A percentile compares a stretch with the other conserved stretches of the same genome.
Evolutionary conservation across 2,888 invertebrate species (phyloP).

Genomic region (Scaptomyza tumidula): DNA sequence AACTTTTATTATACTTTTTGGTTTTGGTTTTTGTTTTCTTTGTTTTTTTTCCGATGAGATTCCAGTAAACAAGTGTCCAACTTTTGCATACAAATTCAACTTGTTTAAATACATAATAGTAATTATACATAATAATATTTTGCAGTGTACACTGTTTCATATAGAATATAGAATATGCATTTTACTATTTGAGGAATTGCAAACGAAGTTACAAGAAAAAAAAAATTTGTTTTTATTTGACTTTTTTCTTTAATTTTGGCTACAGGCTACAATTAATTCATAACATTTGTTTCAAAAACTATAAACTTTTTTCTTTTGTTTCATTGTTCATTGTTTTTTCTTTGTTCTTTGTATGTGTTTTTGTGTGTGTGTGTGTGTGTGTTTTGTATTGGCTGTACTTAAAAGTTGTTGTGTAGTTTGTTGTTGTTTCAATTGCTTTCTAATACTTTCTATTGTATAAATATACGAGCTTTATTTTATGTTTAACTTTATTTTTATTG

Average conservation of each 20-base stretch:
- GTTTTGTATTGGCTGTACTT: conserved; percentile 38
- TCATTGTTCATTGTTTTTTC: conserved; percentile 36
- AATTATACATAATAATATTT: conserved; percentile 37
- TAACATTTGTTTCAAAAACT: conserved; percentile 54
- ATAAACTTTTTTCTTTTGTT: conserved; percentile 28
- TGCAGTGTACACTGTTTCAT: conserved; percentile 1
- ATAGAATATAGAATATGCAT: conserved; percentile 26
- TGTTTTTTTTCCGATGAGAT: conserved; percentile 9
- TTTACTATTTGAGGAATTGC: conserved; percentile 38
- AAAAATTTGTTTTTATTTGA: conserved; percentile 2
- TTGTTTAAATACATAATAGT: conserved; percentile 30
- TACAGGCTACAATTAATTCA: conserved; percentile 52
- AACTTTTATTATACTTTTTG: not conserved
- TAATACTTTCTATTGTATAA: conserved; percentile 48
- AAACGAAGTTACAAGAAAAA: conserved; percentile 21
- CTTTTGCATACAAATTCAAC: conserved; percentile 40
- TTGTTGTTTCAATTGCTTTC: conserved; percentile 24
- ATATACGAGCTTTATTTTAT: conserved; percentile 37
- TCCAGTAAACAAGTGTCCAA: conserved; percentile 1
- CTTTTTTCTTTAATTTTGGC: conserved; percentile 37
- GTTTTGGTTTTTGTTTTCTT: not conserved
- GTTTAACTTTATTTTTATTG: conserved; percentile 19
- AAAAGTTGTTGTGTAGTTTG: conserved; percentile 13
- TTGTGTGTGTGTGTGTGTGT: conserved; percentile 11
- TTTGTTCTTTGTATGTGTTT: conserved; percentile 28